Evolutionary conservation across 2,797 vertebrate species (phyloP).

Genomic region (Aeoliscus strigatus): DNA sequence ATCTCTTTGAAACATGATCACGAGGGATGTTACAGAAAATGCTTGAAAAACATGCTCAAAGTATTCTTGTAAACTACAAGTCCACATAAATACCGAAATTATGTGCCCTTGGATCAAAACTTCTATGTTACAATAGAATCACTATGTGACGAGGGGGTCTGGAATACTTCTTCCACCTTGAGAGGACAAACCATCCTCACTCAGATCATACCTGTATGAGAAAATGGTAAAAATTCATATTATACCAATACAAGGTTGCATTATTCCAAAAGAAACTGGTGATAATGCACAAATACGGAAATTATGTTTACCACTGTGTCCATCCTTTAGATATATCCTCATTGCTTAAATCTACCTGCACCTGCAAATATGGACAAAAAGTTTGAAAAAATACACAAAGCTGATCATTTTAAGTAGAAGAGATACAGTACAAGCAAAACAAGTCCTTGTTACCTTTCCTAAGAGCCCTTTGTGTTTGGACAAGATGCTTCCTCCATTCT

Average conservation of each 20-base stretch:
- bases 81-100: constrained; percentile 34
- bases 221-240: constrained; percentile 2
- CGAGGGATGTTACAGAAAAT: constrained; percentile 34
- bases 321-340: constrained; percentile 91
- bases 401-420: background rate
- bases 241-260: background rate
- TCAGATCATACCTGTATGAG: constrained; percentile 86
- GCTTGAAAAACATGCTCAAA: constrained; percentile 58
- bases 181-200: constrained; percentile 81
- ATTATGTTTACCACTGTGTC: constrained; percentile 88
- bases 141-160: constrained; percentile 36
- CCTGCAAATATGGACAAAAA: constrained; percentile 61
- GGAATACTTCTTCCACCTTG: constrained; percentile 57
- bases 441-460: constrained; percentile 86
- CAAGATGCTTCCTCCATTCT: constrained; percentile 91
- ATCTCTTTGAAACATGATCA: constrained; percentile 17
- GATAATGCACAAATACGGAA: background rate
- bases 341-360: constrained; percentile 84
- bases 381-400: background rate
- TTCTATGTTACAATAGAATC: constrained; percentile 72
- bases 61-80: constrained; percentile 21
- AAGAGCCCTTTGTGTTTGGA: constrained; percentile 96
- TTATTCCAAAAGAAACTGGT: background rate
- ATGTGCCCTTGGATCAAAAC: constrained; percentile 63
- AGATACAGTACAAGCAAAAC: too few relatives aligned